phyloP scores from a whole-genome alignment of 2,797 vertebrate species.

The Notamacropus eugenii region DNA sequence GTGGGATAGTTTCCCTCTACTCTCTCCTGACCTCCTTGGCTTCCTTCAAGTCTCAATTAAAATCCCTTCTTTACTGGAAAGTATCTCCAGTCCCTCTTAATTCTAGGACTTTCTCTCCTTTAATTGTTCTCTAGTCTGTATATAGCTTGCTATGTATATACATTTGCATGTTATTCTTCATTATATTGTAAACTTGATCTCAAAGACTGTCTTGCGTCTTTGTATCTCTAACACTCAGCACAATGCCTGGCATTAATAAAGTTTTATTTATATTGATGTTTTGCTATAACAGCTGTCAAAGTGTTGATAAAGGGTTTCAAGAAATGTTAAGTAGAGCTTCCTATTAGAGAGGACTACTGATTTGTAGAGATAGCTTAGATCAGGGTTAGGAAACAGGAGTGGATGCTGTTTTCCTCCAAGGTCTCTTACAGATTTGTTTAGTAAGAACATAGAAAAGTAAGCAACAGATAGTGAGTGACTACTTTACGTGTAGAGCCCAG shows the following conservation, averaged over 20 bases:
- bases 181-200: background rate
- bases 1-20: background rate
- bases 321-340: background rate
- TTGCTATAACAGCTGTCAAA: background rate
- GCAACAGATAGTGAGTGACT: background rate
- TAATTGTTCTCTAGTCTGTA: background rate
- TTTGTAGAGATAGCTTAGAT: background rate
- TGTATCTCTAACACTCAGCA: background rate
- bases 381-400: background rate
- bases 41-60: background rate
- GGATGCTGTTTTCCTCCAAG: background rate
- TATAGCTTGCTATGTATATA: background rate
- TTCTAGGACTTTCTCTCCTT: background rate
- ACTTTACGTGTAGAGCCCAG: no score
- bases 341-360: background rate
- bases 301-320: background rate
- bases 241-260: background rate
- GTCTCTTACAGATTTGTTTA: background rate
- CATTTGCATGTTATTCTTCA: background rate
- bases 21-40: background rate
- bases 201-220: background rate
- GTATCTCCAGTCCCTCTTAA: background rate
- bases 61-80: background rate
- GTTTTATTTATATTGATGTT: background rate
- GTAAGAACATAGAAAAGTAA: background rate